Percentiles rank a stretch among this genome's conserved stretches.
phyloP scores from a whole-genome alignment of 2,797 vertebrate genomes.

The Gymnothorax reevesii region DNA sequence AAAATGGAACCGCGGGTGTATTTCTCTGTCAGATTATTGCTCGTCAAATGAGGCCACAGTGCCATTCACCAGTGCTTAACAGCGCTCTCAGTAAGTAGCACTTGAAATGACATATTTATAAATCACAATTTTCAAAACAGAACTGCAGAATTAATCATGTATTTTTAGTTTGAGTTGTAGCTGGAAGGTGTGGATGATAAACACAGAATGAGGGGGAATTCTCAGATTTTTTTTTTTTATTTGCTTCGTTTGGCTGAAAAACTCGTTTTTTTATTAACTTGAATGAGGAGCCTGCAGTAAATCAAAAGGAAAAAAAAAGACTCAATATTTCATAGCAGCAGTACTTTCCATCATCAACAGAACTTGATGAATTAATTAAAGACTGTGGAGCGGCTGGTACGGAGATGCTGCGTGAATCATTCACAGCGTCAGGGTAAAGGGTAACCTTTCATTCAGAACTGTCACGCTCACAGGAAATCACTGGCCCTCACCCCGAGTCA shows the following conservation, averaged over 20 bases:
- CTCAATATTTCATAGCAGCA: accelerated
- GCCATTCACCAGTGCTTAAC: no score
- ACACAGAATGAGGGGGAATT: background rate
- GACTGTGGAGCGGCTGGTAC: conserved; percentile 23
- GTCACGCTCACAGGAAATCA: background rate
- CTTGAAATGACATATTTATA: background rate
- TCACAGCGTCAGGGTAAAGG: conserved; percentile 30
- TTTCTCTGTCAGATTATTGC: no score
- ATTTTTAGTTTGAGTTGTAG: background rate
- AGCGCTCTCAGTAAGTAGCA: background rate
- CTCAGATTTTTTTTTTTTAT: background rate
- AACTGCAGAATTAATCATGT: background rate
- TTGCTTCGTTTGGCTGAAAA: background rate
- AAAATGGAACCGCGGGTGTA: no score
- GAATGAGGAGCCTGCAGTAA: background rate
- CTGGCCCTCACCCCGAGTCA: background rate
- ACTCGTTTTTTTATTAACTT: background rate
- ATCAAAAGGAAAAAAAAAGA: accelerated
- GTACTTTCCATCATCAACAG: background rate
- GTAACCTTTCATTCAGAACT: background rate
- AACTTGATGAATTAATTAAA: conserved; percentile 7
- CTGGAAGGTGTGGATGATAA: background rate
- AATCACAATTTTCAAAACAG: background rate
- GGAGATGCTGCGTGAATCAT: conserved; percentile 39
- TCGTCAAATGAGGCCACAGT: no score